Percentiles rank a stretch among this genome's conserved stretches.
Conservation (phyloP, 2,888 invertebrate species). For the Dolichomitus sp. region DNA sequence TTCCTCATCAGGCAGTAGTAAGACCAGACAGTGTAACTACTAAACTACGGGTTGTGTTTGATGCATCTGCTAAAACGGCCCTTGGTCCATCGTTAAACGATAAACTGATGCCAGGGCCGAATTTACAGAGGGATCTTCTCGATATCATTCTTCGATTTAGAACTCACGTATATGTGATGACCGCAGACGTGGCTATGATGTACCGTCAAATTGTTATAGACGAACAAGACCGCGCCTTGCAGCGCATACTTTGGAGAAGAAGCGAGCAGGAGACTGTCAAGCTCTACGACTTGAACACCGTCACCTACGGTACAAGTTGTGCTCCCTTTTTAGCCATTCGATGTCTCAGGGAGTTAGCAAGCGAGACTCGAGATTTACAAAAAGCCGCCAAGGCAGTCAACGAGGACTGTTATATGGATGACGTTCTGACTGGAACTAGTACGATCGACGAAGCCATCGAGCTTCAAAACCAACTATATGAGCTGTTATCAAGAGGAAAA, state of each 20-base stretch:
- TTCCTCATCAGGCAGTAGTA: conserved; percentile 56
- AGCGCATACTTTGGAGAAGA: conserved; percentile 59
- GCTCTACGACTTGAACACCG: conserved; percentile 47
- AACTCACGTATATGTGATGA: conserved; percentile 51
- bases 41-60: conserved; percentile 24
- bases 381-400: conserved; percentile 23
- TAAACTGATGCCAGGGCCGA: conserved; percentile 38
- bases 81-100: conserved; percentile 53
- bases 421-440: conserved; percentile 29
- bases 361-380: too few species aligned
- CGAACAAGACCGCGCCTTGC: too few species aligned
- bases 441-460: conserved; percentile 16
- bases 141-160: conserved; percentile 26
- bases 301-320: conserved; percentile 54
- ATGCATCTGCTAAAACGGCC: conserved; percentile 23
- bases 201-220: too few species aligned
- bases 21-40: conserved; percentile 33
- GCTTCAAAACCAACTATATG: conserved; percentile 26
- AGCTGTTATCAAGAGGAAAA: conserved; percentile 21
- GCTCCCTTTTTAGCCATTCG: conserved; percentile 55
- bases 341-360: too few species aligned
- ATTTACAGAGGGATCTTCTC: conserved; percentile 39
- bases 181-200: conserved; percentile 54
- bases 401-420: conserved; percentile 55
- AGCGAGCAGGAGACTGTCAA: conserved; percentile 26